Percentiles rank a stretch among this genome's conserved stretches.
These are phyloP conservation scores for Nothoprocta perdicaria DNA, from an alignment of 2,113 vertebrate genomes.

Conservation along the genomic window DNA sequence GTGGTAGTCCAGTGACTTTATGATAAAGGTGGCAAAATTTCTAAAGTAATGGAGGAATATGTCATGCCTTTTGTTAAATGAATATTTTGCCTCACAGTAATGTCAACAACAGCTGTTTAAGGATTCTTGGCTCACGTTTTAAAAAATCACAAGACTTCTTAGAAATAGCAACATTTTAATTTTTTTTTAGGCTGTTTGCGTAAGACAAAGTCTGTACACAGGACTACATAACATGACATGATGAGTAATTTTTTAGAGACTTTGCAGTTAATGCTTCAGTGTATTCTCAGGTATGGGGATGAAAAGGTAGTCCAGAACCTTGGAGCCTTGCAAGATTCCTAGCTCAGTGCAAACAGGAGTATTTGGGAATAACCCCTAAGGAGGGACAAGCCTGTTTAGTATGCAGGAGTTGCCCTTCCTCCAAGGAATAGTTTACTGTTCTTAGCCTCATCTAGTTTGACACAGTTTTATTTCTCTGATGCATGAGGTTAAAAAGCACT, in stretches of 20 bases:
- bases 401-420: not conserved
- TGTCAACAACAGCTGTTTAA: slow-evolving; percentile 13
- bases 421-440: not conserved
- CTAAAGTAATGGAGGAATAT: not conserved
- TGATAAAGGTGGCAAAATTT: not conserved
- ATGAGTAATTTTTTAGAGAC: not conserved
- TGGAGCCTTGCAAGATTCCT: not conserved
- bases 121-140: not conserved
- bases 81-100: not conserved
- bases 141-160: not conserved
- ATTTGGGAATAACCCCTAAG: not conserved
- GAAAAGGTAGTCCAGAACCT: not conserved
- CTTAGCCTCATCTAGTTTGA: not conserved
- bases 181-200: not conserved
- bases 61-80: not conserved
- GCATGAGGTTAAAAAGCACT: not conserved
- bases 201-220: not conserved
- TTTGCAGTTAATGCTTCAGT: not conserved
- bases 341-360: not conserved
- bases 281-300: accelerated
- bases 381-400: not conserved
- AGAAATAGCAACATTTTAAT: not conserved
- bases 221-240: not conserved
- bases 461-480: not conserved
- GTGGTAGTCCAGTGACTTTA: not conserved